These are phyloP conservation scores for Steinernema carpocapsae DNA, from an alignment of 2,888 invertebrate species.

Conservation along the genomic window DNA sequence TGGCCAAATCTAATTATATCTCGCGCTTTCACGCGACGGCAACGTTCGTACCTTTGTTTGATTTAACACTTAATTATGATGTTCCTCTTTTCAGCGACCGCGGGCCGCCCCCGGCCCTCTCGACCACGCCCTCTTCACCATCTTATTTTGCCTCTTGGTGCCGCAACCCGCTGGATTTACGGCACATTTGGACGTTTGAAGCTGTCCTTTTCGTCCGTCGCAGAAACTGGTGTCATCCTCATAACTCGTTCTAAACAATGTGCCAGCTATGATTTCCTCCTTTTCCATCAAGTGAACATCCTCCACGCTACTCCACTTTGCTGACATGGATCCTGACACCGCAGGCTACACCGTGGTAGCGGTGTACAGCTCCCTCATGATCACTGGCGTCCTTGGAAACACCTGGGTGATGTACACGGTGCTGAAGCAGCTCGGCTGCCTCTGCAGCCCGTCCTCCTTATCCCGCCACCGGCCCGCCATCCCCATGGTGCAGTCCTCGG, in stretches of 20 bases:
- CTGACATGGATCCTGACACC: constrained; percentile 17
- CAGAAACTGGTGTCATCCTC: neutral
- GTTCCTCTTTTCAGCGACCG: constrained; percentile 7
- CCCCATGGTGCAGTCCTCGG: constrained; percentile 59
- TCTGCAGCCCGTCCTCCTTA: constrained; percentile 19
- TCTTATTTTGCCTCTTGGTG: constrained; percentile 33
- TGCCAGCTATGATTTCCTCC: neutral
- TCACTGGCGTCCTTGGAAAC: constrained; percentile 61
- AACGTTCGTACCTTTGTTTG: neutral
- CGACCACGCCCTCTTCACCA: constrained; percentile 29
- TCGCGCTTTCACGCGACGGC: too few relatives aligned
- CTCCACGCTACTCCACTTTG: neutral
- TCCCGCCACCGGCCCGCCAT: constrained; percentile 32
- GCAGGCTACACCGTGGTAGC: constrained; percentile 43
- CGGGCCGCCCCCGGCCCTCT: constrained; percentile 3
- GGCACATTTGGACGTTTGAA: neutral
- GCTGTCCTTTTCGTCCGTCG: neutral
- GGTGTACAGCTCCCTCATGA: constrained; percentile 56
- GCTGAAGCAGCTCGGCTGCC: constrained; percentile 53
- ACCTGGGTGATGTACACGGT: constrained; percentile 65
- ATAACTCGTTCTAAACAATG: neutral
- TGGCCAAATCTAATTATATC: too few relatives aligned
- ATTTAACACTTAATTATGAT: constrained; percentile 7
- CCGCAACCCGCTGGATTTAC: constrained; percentile 17
- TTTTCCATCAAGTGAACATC: neutral